Evolutionary conservation across 2,113 vertebrate genomes (phyloP).

Genomic region (Falco punctatus): DNA sequence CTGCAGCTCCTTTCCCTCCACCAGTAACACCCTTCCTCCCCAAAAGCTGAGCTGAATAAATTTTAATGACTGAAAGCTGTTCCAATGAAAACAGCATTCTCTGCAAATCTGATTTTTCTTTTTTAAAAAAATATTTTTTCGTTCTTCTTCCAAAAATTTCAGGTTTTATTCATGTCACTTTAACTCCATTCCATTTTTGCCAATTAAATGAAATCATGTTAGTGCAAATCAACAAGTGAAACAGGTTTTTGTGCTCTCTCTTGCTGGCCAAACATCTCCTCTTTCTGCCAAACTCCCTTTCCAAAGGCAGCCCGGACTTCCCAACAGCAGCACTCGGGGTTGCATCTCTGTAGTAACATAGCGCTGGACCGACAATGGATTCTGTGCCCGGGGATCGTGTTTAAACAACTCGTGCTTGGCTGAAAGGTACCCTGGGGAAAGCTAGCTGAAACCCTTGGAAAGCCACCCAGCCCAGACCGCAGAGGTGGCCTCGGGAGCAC

Average conservation of each 20-base stretch:
- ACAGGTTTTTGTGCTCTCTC: no score
- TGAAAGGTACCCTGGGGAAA: neutral
- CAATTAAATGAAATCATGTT: neutral
- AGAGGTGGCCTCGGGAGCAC: neutral
- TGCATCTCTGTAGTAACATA: neutral
- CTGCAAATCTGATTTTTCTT: neutral
- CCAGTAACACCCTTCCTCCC: neutral
- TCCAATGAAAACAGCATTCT: neutral
- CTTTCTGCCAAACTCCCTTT: neutral
- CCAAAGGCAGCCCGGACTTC: neutral
- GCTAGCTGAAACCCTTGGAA: neutral
- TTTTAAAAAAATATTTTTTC: no score
- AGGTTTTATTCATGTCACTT: neutral
- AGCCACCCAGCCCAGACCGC: no score
- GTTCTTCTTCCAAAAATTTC: neutral
- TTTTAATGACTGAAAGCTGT: neutral
- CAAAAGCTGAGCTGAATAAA: neutral
- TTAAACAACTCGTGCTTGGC: neutral
- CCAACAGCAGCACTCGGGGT: neutral
- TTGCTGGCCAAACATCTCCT: accelerated
- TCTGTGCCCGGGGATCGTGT: accelerated
- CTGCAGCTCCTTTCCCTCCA: neutral
- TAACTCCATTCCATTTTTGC: neutral
- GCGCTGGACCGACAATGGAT: accelerated
- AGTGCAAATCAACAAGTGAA: neutral